Evolutionary conservation across 2,113 vertebrate species (phyloP), one percentile per base, ranked within the genome.

Genomic region (Sciurus niger): DNA sequence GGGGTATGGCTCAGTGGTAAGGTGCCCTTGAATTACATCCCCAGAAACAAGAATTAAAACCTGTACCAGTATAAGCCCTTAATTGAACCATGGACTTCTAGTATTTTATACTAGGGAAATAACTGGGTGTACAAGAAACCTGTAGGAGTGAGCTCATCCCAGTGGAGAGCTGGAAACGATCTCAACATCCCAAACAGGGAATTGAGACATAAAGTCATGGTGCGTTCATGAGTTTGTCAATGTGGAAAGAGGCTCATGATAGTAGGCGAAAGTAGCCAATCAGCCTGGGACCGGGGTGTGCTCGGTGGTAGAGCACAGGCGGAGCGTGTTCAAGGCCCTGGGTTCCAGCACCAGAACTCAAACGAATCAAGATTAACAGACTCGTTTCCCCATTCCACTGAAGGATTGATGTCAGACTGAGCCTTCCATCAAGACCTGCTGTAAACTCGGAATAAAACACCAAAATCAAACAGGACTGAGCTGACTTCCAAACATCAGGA

Each of bases 21-120:
- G 24, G 24, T 63, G 24, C 18, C 60, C 60, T 22, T 63, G 60
- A 18, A 22, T 63, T 63, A 24, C 22, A 63, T 63, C 60, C 24
- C 24, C 7, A 11, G 24, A 10, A 28, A 9, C 60, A 24, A 63
- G 10, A 28, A 63, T 28, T 25, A 25, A 63, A 73, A 55, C 18
- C 32, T 95, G 43, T 51, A 43, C 67, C 60, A 85, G 73, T 85
- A 14, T 92, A 76, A 85, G 77, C n/a, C 0, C 70, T 90, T 68
- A 92, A 95, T 82, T 93, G 67, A 72, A 40, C 32, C 34, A 13
- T 53, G 40, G 68, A 34, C 74, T 89, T 96, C 82, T 63, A 93
- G 93, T 40, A 96, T 93, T 96, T 90, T 63, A n/a, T 58, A 40
- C 55, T 78, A 55, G 51, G 37, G 86, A 91, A 94, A 83, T 85